Conservation (phyloP, 2,797 vertebrate genomes). For the Channa striata region DNA sequence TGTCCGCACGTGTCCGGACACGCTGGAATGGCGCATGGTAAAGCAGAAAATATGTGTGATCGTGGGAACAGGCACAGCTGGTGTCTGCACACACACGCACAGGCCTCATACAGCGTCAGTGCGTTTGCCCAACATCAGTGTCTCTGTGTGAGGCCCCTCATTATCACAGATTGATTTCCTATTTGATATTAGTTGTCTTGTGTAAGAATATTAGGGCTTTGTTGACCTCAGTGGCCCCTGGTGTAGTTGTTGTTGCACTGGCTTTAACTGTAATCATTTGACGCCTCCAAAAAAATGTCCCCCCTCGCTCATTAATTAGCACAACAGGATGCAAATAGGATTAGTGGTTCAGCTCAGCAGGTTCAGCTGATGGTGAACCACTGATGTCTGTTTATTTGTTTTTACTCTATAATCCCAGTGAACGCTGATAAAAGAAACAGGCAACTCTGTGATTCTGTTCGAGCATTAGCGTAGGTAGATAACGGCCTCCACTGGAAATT, state of each 20-base stretch:
- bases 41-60: neutral
- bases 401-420: slow-evolving; percentile 33
- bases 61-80: neutral
- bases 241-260: slow-evolving; percentile 18
- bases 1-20: no score
- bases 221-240: slow-evolving; percentile 44
- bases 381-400: slow-evolving; percentile 23
- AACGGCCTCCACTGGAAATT: slow-evolving; percentile 20
- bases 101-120: neutral
- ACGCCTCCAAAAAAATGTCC: no score
- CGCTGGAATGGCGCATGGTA: neutral
- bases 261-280: no score
- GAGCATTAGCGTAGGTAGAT: slow-evolving; percentile 26
- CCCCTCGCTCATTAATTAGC: neutral
- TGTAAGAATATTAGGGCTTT: slow-evolving; percentile 46
- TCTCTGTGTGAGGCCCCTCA: slow-evolving; percentile 36
- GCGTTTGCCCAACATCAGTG: slow-evolving; percentile 41
- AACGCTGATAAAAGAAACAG: slow-evolving; percentile 33
- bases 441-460: slow-evolving; percentile 42
- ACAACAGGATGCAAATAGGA: slow-evolving; percentile 8
- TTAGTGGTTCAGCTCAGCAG: slow-evolving; percentile 12
- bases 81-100: no score
- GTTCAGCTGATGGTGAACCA: slow-evolving; percentile 10
- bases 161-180: slow-evolving; percentile 64
- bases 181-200: slow-evolving; percentile 34